Evolutionary conservation across 2,113 vertebrate species (phyloP).

Genomic region (Oreochromis aureus): DNA sequence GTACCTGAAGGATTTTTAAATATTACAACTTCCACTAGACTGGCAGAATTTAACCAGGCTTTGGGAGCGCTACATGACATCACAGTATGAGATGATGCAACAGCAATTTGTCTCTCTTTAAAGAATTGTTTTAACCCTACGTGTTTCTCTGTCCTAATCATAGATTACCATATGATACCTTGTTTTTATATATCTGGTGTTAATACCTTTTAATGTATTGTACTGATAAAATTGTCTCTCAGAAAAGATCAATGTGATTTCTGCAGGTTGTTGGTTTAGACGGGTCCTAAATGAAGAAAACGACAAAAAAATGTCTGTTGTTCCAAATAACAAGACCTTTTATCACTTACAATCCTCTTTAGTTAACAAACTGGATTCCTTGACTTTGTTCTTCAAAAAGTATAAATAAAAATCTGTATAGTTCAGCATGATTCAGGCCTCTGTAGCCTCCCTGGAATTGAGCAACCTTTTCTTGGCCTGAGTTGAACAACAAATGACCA

Average conservation of each 20-base stretch:
- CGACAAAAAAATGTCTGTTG: not conserved
- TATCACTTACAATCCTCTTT: not conserved
- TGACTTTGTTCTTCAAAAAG: not conserved
- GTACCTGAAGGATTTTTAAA: not conserved
- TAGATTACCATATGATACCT: fast-evolving
- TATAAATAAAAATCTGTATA: not conserved
- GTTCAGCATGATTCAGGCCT: not conserved
- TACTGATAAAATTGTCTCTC: not conserved
- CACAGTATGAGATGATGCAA: not conserved
- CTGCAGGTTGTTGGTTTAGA: not conserved
- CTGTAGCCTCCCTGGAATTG: not conserved
- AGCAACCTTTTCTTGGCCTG: not conserved
- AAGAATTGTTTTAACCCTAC: not conserved
- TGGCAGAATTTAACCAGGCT: not conserved
- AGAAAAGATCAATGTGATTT: not conserved
- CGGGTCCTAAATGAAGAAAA: not conserved
- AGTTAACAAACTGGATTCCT: not conserved
- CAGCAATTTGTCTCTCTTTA: not conserved
- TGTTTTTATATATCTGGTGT: not conserved
- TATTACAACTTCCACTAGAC: not conserved
- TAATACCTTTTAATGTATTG: not conserved
- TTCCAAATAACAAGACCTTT: not conserved
- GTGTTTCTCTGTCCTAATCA: not conserved
- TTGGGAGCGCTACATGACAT: not conserved
- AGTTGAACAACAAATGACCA: not conserved